These are phyloP conservation scores for Hyposoter dolosus DNA, from an alignment of 2,888 invertebrate species.

Conservation along the genomic window DNA sequence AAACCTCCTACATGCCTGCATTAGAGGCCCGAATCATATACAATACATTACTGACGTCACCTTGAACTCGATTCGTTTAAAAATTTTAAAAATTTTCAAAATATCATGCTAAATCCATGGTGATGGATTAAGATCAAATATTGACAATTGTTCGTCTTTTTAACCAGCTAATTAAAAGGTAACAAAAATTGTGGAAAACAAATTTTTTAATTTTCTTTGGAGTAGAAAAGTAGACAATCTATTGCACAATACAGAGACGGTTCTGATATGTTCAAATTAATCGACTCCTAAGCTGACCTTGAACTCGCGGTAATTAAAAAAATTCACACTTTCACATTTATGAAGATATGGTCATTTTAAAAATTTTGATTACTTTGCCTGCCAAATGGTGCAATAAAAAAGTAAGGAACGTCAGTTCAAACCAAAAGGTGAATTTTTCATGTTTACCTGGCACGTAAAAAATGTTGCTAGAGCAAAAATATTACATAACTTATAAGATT, in stretches of 20 bases:
- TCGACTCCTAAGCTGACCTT: slow-evolving; percentile 54
- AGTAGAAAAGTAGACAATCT: background rate
- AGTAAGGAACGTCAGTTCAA: background rate
- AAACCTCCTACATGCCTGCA: background rate
- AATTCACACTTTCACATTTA: background rate
- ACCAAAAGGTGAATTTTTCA: background rate
- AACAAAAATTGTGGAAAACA: background rate
- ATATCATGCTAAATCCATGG: background rate
- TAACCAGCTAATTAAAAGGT: background rate
- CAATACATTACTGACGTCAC: background rate
- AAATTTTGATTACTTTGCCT: background rate
- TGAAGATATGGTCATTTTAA: background rate
- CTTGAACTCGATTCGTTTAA: background rate
- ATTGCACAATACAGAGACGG: background rate
- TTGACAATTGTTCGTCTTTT: background rate
- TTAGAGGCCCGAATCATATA: background rate
- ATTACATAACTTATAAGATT: background rate
- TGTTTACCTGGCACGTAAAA: background rate
- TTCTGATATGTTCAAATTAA: slow-evolving; percentile 9
- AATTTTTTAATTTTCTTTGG: background rate
- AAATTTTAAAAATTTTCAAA: background rate
- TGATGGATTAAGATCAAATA: background rate
- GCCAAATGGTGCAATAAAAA: background rate
- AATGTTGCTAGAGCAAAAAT: background rate
- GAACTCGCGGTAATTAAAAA: slow-evolving; percentile 42